A percentile compares a stretch with the other conserved stretches of the same genome.
These are phyloP conservation scores for Pseudopodoces humilis DNA, from an alignment of 2,113 vertebrate genomes.

Conservation along the genomic window DNA sequence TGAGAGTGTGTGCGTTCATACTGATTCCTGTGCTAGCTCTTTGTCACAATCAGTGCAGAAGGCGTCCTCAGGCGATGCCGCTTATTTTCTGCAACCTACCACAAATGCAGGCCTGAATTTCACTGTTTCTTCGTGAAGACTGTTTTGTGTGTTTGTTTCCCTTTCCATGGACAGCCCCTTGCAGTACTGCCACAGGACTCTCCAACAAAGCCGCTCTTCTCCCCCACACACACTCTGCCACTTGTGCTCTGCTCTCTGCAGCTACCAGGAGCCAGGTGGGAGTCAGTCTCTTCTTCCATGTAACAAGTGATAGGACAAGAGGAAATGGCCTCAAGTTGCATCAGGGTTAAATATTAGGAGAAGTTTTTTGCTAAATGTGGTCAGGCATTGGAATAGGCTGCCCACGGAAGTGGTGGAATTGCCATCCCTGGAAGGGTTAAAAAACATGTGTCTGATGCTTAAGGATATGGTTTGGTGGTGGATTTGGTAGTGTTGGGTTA, in stretches of 20 bases:
- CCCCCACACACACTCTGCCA: neutral
- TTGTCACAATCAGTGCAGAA: conserved; percentile 1
- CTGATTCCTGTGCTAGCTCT: neutral
- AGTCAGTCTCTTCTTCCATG: neutral
- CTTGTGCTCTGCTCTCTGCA: neutral
- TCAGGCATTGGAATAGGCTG: neutral
- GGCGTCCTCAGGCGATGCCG: fast-evolving
- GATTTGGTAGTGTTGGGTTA: neutral
- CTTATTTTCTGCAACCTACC: neutral
- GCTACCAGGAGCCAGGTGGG: neutral
- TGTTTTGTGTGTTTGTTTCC: neutral
- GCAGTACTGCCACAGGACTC: neutral
- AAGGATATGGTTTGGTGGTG: neutral
- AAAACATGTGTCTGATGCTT: neutral
- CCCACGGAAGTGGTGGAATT: neutral
- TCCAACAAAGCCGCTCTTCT: neutral
- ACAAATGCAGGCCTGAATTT: neutral
- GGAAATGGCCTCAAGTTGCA: neutral
- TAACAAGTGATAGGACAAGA: neutral
- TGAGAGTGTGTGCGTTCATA: neutral
- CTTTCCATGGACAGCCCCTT: neutral
- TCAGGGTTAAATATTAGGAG: neutral
- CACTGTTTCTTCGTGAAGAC: neutral
- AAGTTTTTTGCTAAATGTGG: neutral
- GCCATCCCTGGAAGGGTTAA: neutral